These are phyloP conservation scores for Pheosia gnoma DNA, from an alignment of 2,888 invertebrate genomes.

Conservation along the genomic window DNA sequence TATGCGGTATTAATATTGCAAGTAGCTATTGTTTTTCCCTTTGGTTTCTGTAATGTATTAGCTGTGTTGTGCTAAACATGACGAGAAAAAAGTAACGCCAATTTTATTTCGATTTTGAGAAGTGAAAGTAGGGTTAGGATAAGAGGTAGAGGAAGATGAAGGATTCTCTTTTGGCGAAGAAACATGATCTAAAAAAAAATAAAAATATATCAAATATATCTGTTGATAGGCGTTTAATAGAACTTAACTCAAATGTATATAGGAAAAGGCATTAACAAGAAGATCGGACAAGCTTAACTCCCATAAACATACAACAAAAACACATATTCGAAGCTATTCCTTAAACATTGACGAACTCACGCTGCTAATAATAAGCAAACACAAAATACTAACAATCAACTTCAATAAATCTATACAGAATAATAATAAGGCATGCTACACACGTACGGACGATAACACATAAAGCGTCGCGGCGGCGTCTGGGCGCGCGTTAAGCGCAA, in stretches of 20 bases:
- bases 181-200: too few species aligned
- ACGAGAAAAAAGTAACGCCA: slow-evolving; percentile 7
- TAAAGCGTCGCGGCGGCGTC: slow-evolving; percentile 52
- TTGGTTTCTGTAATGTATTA: slow-evolving; percentile 1
- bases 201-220: too few species aligned
- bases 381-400: slow-evolving; percentile 33
- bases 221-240: too few species aligned
- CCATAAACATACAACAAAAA: too few species aligned
- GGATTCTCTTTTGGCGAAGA: too few species aligned
- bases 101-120: background rate
- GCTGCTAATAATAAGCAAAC: background rate
- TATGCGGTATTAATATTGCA: background rate
- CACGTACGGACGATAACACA: slow-evolving; percentile 44
- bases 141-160: too few species aligned
- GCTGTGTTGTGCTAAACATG: background rate
- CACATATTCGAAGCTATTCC: too few species aligned
- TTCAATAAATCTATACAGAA: slow-evolving; percentile 31
- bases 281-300: too few species aligned
- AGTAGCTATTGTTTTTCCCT: slow-evolving; percentile 3
- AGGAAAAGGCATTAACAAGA: too few species aligned
- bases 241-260: too few species aligned
- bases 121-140: too few species aligned
- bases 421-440: slow-evolving; percentile 45
- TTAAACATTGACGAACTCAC: too few species aligned
- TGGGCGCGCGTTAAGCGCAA: slow-evolving; percentile 44